Conservation (phyloP, 2,888 invertebrate genomes). For the Athalia cordata region DNA sequence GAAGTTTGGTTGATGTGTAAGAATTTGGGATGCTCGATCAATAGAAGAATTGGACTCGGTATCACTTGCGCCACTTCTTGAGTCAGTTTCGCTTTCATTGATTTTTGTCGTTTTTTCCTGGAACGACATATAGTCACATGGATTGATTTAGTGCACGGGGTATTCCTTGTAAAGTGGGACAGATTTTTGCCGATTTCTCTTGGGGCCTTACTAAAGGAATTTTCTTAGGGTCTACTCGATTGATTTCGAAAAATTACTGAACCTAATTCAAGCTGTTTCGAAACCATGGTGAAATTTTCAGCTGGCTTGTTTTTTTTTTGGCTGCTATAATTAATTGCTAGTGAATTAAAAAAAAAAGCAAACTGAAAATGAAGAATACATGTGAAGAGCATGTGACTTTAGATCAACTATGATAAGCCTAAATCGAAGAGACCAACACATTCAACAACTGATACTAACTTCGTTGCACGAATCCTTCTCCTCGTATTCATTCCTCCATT, state of each 20-base stretch:
- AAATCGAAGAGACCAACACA: neutral
- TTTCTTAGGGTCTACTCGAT: too few relatives aligned
- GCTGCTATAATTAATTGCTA: too few relatives aligned
- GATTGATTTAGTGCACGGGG: neutral
- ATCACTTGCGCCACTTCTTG: neutral
- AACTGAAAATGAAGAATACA: too few relatives aligned
- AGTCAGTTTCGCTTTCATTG: neutral
- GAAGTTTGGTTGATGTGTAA: neutral
- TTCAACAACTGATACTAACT: neutral
- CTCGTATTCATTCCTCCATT: neutral
- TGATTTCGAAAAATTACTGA: too few relatives aligned
- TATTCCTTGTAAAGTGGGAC: too few relatives aligned
- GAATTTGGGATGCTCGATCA: neutral
- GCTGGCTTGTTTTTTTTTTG: too few relatives aligned
- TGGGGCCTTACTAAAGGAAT: too few relatives aligned
- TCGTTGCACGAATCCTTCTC: neutral
- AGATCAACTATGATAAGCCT: neutral
- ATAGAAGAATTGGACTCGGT: slow-evolving; percentile 9
- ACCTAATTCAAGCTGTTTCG: too few relatives aligned
- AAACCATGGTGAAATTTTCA: too few relatives aligned
- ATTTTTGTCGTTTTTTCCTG: neutral
- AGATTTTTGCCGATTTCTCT: too few relatives aligned
- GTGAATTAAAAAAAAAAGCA: too few relatives aligned
- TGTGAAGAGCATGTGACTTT: too few relatives aligned
- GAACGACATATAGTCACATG: neutral